Percentiles rank a stretch among this genome's conserved stretches.
These are phyloP conservation scores for Megaleporinus macrocephalus DNA, from an alignment of 2,113 vertebrate species.

Conservation along the genomic window DNA sequence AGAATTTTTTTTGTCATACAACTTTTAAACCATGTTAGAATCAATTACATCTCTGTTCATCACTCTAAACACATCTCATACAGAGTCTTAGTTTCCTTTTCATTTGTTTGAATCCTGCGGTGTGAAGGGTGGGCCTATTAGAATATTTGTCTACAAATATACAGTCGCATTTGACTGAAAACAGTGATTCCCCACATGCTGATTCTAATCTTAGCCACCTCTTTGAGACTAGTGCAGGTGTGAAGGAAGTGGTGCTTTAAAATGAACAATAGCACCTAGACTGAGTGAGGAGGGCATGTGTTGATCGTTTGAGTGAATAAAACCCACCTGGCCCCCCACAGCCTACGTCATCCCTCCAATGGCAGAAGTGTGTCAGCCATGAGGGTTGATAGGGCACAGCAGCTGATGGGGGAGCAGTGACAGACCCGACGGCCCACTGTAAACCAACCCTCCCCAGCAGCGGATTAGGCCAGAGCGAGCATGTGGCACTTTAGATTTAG, in stretches of 20 bases:
- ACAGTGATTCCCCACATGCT: no score
- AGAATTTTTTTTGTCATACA: no score
- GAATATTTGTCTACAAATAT: no score
- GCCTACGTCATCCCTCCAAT: conserved; percentile 54
- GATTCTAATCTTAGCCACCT: no score
- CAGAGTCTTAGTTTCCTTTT: no score
- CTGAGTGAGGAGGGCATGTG: background rate
- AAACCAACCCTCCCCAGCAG: conserved; percentile 67
- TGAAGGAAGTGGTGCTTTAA: background rate
- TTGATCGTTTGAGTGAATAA: conserved; percentile 41
- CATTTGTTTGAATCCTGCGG: no score
- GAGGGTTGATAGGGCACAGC: conserved; percentile 76
- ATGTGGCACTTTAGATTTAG: conserved; percentile 81
- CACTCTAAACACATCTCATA: no score
- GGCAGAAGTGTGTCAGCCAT: conserved; percentile 66
- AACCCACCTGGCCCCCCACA: conserved; percentile 59
- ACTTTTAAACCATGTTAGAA: no score
- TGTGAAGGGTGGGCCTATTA: no score
- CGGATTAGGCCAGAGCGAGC: conserved; percentile 61
- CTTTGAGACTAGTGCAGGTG: background rate
- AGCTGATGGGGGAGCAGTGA: conserved; percentile 70
- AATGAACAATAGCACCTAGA: background rate
- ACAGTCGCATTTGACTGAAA: no score
- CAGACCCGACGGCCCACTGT: conserved; percentile 61
- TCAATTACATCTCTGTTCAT: no score